phyloP scores from a whole-genome alignment of 2,888 invertebrate species.

The Biston stratarius region DNA sequence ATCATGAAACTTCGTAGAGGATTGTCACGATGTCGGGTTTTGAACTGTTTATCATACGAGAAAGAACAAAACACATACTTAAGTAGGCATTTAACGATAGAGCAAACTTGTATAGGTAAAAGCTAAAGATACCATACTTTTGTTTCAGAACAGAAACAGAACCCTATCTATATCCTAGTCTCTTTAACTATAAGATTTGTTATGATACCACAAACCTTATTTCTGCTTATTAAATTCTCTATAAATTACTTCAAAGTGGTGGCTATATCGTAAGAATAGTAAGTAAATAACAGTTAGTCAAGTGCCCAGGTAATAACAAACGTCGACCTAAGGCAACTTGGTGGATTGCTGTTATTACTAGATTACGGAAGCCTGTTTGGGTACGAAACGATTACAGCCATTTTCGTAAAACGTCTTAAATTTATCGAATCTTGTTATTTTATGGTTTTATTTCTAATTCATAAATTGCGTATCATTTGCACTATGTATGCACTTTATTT shows the following conservation, averaged over 20 bases:
- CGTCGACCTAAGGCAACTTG: constrained; percentile 48
- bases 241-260: constrained; percentile 22
- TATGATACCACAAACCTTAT: not conserved
- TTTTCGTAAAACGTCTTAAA: constrained; percentile 53
- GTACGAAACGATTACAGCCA: constrained; percentile 49
- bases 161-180: not conserved
- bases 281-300: constrained; percentile 62
- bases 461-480: constrained; percentile 17
- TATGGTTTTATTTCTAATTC: constrained; percentile 34
- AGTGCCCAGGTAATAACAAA: constrained; percentile 63
- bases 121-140: no score
- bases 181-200: not conserved
- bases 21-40: no score
- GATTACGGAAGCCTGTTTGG: constrained; percentile 52
- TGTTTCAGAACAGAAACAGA: no score
- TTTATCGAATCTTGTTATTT: constrained; percentile 41
- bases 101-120: no score
- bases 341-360: constrained; percentile 60
- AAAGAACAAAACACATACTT: no score
- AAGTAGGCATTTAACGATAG: no score
- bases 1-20: no score
- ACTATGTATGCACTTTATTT: not conserved
- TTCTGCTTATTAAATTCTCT: constrained; percentile 25
- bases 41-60: no score
- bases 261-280: constrained; percentile 49